These are phyloP conservation scores for Spongilla lacustris DNA, from an alignment of 37 sponge, comb jelly and placozoan species.

Conservation along the genomic window DNA sequence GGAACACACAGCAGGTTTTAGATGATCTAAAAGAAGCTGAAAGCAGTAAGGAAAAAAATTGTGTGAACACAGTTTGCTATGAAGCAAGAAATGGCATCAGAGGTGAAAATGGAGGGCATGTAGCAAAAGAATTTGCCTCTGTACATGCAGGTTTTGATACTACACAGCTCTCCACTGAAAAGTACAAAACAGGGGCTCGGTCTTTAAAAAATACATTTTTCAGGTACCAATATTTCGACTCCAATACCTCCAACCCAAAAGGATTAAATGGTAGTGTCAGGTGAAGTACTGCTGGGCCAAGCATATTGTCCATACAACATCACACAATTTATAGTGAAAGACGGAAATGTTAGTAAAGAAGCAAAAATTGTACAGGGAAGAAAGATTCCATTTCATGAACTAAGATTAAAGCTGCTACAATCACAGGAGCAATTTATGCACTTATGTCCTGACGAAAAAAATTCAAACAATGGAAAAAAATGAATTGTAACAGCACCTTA, in stretches of 20 bases:
- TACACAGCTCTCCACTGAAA: not conserved
- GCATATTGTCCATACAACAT: not conserved
- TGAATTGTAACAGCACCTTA: not conserved
- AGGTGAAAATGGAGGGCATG: conserved; percentile 18
- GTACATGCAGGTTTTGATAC: conserved; percentile 21
- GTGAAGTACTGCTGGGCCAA: not conserved
- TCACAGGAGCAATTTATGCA: conserved; percentile 31
- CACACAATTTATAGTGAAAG: conserved; percentile 1
- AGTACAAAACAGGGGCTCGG: not conserved
- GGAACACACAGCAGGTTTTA: not conserved
- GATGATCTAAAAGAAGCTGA: not conserved
- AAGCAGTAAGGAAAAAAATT: conserved; percentile 10
- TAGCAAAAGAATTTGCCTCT: conserved; percentile 15
- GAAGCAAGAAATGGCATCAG: conserved; percentile 5
- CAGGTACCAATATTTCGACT: not conserved
- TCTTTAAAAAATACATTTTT: not conserved
- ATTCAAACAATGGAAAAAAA: conserved; percentile 1
- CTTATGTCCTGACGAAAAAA: conserved; percentile 12
- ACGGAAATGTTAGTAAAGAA: not conserved
- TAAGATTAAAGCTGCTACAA: conserved; percentile 22
- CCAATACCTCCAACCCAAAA: not conserved
- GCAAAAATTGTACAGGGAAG: not conserved
- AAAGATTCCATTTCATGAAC: conserved; percentile 35
- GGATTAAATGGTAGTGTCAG: not conserved
- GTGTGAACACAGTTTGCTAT: conserved; percentile 18